A percentile compares a stretch with the other conserved stretches of the same genome.
These are phyloP conservation scores for Syngnathus rostellatus DNA, from an alignment of 2,797 vertebrate genomes.

Conservation along the genomic window DNA sequence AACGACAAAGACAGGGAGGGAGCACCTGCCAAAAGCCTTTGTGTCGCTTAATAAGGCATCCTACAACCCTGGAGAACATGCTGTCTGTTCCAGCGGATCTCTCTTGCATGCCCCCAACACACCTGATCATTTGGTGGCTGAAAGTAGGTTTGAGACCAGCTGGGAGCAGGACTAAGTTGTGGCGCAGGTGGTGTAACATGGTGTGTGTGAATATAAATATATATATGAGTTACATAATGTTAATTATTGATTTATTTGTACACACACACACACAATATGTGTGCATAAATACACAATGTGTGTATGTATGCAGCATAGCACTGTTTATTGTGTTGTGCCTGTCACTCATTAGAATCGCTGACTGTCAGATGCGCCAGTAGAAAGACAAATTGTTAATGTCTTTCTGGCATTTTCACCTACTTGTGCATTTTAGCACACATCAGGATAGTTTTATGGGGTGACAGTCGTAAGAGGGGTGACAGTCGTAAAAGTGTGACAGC, in stretches of 20 bases:
- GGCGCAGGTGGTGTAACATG: no score
- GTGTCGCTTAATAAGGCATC: slow-evolving; percentile 46
- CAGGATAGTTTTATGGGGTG: slow-evolving; percentile 45
- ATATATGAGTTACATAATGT: no score
- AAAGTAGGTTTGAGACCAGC: no score
- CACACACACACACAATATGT: no score
- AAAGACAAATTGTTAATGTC: slow-evolving; percentile 8
- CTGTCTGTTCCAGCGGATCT: no score
- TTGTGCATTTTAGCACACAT: slow-evolving; percentile 22
- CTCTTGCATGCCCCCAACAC: no score
- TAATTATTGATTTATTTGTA: no score
- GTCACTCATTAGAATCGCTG: not conserved
- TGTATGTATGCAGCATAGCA: not conserved
- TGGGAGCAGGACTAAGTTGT: no score
- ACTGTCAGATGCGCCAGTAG: slow-evolving; percentile 2
- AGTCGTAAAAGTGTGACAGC: slow-evolving; percentile 47
- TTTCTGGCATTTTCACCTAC: not conserved
- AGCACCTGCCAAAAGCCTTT: slow-evolving; percentile 60
- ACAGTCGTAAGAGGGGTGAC: slow-evolving; percentile 39
- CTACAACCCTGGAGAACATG: slow-evolving; percentile 11
- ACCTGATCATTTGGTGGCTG: no score
- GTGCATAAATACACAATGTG: no score
- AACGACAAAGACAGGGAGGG: slow-evolving; percentile 51
- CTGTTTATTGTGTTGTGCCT: not conserved
- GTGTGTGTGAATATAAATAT: no score